Base-by-base conservation (phyloP, 2,888 invertebrate genomes). In the Tipula helvola region DNA sequence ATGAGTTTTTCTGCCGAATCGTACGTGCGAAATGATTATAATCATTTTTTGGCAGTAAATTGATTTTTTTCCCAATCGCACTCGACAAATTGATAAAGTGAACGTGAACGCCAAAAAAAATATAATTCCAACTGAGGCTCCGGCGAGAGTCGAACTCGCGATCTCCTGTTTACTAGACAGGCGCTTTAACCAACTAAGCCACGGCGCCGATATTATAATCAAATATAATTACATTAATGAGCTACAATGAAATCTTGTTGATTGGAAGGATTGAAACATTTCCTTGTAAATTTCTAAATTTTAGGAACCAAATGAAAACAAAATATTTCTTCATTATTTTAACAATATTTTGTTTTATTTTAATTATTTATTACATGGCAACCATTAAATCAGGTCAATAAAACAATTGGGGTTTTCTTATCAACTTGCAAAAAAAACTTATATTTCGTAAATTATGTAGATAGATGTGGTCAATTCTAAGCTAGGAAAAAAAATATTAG, bases 81-180 rank as follows among this genome's bases (percentile, higher is more conserved):
- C n/a, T n/a, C n/a, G n/a, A n/a, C n/a, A n/a, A 28, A 28, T n/a
- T 52, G 13, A 41, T 5, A 41, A 41, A 41, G 41, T 41, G 10
- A 41, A 28, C 28, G 28, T 41, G 41, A 10, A 41, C 2, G 44
- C 12, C 3, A 12, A 44, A 12, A 44, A 10, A 10, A 44, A 44
- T 44, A 10, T 44, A 16, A 52, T 28, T n/a, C 28, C 52, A n/a
- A 47, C 86, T 36, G 85, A 94, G 94, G 94, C 94, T 93, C 94
- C 93, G 93, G 91, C 93, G 94, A 93, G 94, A 94, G 93, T 94
- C 94, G 94, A 94, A 94, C 94, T 94, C 94, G 92, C 92, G 94
- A 94, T 94, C 94, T 94, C 94, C 94, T 94, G 94, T 94, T 94
- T 94, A 94, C 94, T 94, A 94, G 94, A 94, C 94, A 93, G 93